Evolutionary conservation across 1,140 invertebrate genomes (phyloP), one percentile per base, ranked within the genome.

Genomic region (Brachionus sp.): DNA sequence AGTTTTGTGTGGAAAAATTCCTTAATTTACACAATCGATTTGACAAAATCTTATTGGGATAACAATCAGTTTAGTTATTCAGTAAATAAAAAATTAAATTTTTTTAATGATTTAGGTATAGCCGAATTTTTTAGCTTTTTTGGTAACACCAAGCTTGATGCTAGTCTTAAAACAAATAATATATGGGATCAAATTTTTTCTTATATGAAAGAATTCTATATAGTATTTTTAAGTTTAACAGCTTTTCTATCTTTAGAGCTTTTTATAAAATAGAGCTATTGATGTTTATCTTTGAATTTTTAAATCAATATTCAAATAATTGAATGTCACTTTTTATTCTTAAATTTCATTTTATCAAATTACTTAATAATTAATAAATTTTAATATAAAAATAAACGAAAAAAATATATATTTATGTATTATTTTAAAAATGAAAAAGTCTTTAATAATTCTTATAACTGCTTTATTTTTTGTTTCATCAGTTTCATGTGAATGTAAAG

Each of bases 121-220:
- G 5, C 37, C 37, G 37, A 39, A 16, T 70, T 25, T 39, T 35
- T 39, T 70, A 39, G 37, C 37, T 42, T 70, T 35, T 70, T 39
- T 19, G 16, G 33, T 2, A 19, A 39, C 37, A 39, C 13, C n/a
- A 70, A 37, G 33, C 7, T 37, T 37, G 16, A 37, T 37, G 39
- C 33, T 70, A 70, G 33, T 39, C 33, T 23, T 7, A 70, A 70
- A 19, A 16, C 66, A 70, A 39, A 39, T 39, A 70, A 39, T 70
- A 19, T 75, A 35, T 75, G 70, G 70, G 42, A 75, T 46, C 70
- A 75, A 46, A 46, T 46, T 46, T 46, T 75, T 46, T 19, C 42
- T n/a, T 39, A 75, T 75, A 75, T 75, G 70, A 75, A 75, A 50
- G 70, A 75, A 46, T 75, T 75, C 44, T 75, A 75, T 46, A 39